These are phyloP conservation scores for Tenthredo scrophulariae DNA, from an alignment of 2,888 invertebrate species.

Conservation along the genomic window DNA sequence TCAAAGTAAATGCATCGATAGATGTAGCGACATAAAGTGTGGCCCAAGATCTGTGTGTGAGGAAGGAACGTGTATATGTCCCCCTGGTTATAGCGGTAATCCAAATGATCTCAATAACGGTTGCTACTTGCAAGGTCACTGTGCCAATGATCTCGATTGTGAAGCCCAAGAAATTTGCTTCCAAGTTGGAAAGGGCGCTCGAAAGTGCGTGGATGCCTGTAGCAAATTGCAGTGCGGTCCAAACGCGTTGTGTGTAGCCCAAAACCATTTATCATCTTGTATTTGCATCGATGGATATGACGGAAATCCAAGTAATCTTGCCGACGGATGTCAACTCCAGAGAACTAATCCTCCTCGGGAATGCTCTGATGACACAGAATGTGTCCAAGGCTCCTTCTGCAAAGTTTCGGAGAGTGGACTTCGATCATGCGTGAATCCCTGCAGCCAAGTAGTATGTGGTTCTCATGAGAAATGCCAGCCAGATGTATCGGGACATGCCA, in stretches of 20 bases:
- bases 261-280: constrained; percentile 92
- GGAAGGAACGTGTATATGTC: constrained; percentile 89
- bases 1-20: constrained; percentile 86
- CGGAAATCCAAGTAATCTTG: constrained; percentile 91
- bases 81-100: constrained; percentile 88
- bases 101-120: constrained; percentile 86
- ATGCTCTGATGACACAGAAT: constrained; percentile 87
- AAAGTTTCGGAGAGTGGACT: constrained; percentile 81
- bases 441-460: constrained; percentile 90
- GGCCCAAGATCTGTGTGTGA: constrained; percentile 91
- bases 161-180: constrained; percentile 92
- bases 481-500: constrained; percentile 84
- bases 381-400: constrained; percentile 86
- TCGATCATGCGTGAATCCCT: constrained; percentile 88
- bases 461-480: constrained; percentile 90
- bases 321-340: constrained; percentile 88
- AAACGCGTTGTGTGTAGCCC: constrained; percentile 91
- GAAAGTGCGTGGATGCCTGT: constrained; percentile 93
- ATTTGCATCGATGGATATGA: constrained; percentile 90
- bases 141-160: constrained; percentile 90
- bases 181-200: constrained; percentile 87
- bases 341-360: constrained; percentile 81
- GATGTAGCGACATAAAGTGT: constrained; percentile 88
- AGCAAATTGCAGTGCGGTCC: constrained; percentile 94
- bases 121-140: constrained; percentile 87